Evolutionary conservation across 1,140 invertebrate genomes (phyloP).

Genomic region (Ceratitis capitata): DNA sequence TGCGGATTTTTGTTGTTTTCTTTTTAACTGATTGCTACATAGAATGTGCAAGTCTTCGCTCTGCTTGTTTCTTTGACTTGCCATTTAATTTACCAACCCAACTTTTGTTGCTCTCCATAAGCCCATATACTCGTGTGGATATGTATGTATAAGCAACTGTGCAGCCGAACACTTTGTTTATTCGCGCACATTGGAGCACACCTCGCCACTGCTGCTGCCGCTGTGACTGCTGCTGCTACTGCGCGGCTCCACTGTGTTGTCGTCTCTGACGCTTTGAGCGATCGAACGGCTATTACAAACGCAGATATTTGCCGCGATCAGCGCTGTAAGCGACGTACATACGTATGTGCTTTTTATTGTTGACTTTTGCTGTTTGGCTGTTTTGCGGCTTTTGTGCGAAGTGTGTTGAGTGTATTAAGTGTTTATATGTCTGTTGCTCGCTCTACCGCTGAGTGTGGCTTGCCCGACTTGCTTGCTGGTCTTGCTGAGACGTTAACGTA

Average conservation of each 20-base stretch:
- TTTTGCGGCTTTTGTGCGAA: neutral
- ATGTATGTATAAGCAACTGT: too few relatives aligned
- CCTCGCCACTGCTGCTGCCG: neutral
- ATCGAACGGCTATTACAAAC: neutral
- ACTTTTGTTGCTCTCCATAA: neutral
- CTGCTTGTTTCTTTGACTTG: too few relatives aligned
- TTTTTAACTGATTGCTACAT: too few relatives aligned
- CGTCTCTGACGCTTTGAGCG: neutral
- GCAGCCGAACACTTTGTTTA: too few relatives aligned
- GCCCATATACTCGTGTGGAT: too few relatives aligned
- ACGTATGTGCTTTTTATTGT: too few relatives aligned
- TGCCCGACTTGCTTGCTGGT: neutral
- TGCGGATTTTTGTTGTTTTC: too few relatives aligned
- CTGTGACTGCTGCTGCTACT: neutral
- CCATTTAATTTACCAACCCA: neutral
- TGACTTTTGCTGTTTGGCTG: neutral
- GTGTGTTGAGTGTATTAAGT: neutral
- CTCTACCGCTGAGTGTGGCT: neutral
- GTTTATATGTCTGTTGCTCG: neutral
- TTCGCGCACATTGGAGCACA: neutral
- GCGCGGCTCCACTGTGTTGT: neutral
- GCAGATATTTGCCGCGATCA: neutral
- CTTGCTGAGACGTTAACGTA: constrained; percentile 53
- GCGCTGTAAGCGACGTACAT: neutral
- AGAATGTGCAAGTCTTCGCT: too few relatives aligned